These are phyloP conservation scores for Eufriesea mexicana DNA, from an alignment of 1,140 invertebrate genomes.

Conservation along the genomic window DNA sequence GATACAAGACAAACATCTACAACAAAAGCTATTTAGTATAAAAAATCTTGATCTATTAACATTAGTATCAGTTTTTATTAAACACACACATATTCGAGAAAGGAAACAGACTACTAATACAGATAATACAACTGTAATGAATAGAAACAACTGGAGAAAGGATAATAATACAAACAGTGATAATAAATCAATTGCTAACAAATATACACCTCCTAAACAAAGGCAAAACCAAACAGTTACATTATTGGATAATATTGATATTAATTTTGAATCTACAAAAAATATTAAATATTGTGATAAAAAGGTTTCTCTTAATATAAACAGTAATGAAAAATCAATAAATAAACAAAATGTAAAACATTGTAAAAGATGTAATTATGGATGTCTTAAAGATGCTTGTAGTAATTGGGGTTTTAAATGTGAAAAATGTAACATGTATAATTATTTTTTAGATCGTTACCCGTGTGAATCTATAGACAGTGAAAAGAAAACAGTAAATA, in stretches of 20 bases:
- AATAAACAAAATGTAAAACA: neutral
- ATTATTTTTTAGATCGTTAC: slow-evolving; percentile 48
- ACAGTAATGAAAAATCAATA: neutral
- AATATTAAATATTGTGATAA: no score
- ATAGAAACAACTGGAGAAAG: neutral
- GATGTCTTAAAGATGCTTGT: slow-evolving; percentile 45
- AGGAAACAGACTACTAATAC: slow-evolving; percentile 23
- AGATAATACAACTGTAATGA: neutral
- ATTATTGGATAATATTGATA: no score
- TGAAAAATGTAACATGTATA: slow-evolving; percentile 22
- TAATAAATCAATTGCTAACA: neutral
- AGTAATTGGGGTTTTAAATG: slow-evolving; percentile 60
- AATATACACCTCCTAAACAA: no score
- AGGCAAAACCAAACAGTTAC: no score
- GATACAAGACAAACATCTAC: slow-evolving; percentile 51
- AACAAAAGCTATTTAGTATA: slow-evolving; percentile 48
- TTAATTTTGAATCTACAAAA: no score
- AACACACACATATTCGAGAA: slow-evolving; percentile 24
- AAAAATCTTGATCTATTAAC: slow-evolving; percentile 52
- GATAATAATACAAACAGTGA: neutral
- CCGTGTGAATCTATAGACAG: neutral
- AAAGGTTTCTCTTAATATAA: no score
- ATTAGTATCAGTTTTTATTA: slow-evolving; percentile 38
- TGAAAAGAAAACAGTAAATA: neutral
- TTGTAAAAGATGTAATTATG: slow-evolving; percentile 53